These are phyloP conservation scores for Axis porcinus DNA, from an alignment of 2,113 vertebrate genomes.

Conservation along the genomic window DNA sequence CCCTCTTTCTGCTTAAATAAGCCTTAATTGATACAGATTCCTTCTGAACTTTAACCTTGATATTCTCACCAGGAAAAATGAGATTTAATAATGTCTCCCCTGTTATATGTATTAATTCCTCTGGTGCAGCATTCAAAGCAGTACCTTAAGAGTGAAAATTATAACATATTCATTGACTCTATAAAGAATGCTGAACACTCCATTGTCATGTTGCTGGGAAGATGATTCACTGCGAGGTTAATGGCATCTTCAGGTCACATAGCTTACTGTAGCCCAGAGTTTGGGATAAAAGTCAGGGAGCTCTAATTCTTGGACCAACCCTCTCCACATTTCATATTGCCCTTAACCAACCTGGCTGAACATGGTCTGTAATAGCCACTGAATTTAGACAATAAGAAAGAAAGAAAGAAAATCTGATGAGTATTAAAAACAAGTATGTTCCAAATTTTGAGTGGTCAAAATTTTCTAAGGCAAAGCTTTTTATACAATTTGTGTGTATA, in stretches of 20 bases:
- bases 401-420: neutral
- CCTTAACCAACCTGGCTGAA: neutral
- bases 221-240: neutral
- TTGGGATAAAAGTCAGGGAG: neutral
- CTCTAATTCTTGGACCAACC: neutral
- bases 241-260: neutral
- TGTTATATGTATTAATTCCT: neutral
- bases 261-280: neutral
- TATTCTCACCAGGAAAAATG: neutral
- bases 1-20: neutral
- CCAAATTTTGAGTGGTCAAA: neutral
- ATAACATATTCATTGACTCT: neutral
- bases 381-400: neutral
- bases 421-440: neutral
- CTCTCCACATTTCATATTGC: neutral
- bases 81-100: neutral
- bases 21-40: neutral
- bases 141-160: neutral
- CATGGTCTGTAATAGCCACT: neutral
- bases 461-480: neutral
- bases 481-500: neutral
- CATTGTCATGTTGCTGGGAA: neutral
- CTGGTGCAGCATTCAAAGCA: neutral
- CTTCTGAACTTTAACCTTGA: neutral
- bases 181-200: neutral